Evolutionary conservation across 2,888 invertebrate genomes (phyloP), one percentile per base, ranked within the genome.

Genomic region (Apotomis turbidana): DNA sequence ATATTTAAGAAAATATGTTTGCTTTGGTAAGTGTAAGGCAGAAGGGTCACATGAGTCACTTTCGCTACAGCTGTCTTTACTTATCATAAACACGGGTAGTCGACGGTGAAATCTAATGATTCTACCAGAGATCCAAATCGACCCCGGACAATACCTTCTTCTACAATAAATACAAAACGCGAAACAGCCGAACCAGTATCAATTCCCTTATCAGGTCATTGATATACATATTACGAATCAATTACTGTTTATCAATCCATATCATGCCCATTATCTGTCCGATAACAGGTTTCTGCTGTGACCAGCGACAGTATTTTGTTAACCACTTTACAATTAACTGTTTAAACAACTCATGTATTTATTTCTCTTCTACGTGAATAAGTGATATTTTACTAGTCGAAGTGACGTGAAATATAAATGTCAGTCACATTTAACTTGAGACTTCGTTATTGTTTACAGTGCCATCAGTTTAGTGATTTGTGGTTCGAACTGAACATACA

Each of bases 171-270:
- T 52, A 51, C 13, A 63, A 27, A 27, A 63, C 41, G 52, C 59
- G 44, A 27, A 3, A n/a, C 51, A 9, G n/a, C 12, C 41, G 10
- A 59, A 63, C 38, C 58, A 51, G 54, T 52, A 52, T 54, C 58
- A 8, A 44, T 52, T n/a, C 27, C 51, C 46, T 62, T 72, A 72
- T 72, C 72, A 62, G 13, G 61, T 68, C 59, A 72, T 66, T 60
- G 66, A 71, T 71, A 68, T 61, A 67, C 57, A 27, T 52, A 38
- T 72, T 72, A 54, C 62, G 41, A 68, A 68, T 63, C 72, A 72
- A 72, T 68, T 72, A 68, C 55, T 52, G n/a, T 36, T 63, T 68
- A 72, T 72, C 72, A 10, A 5, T 3, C 5, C 58, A 46, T 68
- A 68, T 68, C 68, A 62, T 44, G 52, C 13, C 46, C 59, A 38